phyloP scores from a whole-genome alignment of 2,113 vertebrate genomes.

The Bubo blakistoni region DNA sequence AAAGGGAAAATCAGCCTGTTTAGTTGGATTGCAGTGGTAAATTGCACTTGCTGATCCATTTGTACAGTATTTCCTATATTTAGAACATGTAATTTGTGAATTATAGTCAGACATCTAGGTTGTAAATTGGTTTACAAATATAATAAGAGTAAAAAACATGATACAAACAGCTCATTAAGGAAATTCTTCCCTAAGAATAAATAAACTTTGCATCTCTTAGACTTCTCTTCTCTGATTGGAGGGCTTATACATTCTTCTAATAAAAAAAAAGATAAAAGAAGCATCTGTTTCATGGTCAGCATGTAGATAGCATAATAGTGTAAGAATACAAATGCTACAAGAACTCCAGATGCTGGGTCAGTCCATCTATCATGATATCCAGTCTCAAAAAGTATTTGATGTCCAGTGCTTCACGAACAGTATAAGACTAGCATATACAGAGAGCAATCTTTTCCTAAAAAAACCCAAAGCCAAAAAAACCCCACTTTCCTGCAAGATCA shows the following conservation, averaged over 20 bases:
- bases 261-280: not conserved
- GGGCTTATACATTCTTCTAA: not conserved
- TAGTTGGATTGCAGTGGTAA: not conserved
- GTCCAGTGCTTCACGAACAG: not conserved
- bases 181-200: not conserved
- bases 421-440: not conserved
- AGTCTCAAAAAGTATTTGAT: not conserved
- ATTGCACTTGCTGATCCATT: not conserved
- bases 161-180: not conserved
- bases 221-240: not conserved
- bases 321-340: not conserved
- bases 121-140: slow-evolving; percentile 19
- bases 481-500: not conserved
- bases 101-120: not conserved
- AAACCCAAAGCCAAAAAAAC: not conserved
- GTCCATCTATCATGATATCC: not conserved
- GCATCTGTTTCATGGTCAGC: slow-evolving; percentile 17
- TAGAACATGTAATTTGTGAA: not conserved
- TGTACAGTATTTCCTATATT: not conserved
- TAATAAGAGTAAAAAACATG: not conserved
- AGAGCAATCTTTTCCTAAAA: not conserved
- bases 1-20: not conserved
- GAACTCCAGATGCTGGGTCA: not conserved
- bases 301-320: not conserved
- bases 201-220: not conserved